These are phyloP conservation scores for Botia kubotai DNA, from an alignment of 2,797 vertebrate genomes.

Conservation along the genomic window DNA sequence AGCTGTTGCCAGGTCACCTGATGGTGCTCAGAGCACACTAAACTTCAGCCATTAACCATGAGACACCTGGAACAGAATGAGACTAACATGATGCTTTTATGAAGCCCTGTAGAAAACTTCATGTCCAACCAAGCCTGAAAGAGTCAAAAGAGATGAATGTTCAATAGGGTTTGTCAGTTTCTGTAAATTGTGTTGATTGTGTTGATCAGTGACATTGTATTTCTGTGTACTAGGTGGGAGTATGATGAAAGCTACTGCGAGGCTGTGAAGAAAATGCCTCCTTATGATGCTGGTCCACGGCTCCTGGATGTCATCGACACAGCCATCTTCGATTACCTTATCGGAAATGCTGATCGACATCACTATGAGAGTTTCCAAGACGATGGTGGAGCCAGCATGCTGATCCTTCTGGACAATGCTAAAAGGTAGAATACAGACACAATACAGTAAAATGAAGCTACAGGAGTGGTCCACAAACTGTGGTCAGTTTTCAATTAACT, in stretches of 20 bases:
- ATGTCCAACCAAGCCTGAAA: neutral
- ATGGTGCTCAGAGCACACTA: neutral
- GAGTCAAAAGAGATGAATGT: no score
- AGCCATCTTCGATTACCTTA: conserved; percentile 93
- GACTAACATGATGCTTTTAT: neutral
- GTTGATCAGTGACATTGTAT: neutral
- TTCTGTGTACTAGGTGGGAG: conserved; percentile 87
- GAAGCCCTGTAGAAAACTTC: neutral
- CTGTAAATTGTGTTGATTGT: conserved; percentile 21
- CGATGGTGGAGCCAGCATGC: conserved; percentile 96
- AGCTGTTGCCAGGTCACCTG: neutral
- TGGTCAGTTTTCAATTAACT: no score
- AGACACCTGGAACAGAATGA: neutral
- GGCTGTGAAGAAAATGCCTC: conserved; percentile 96
- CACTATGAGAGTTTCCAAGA: conserved; percentile 99
- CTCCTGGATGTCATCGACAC: conserved; percentile 97
- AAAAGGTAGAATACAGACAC: conserved; percentile 94
- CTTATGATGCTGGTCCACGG: conserved; percentile 92
- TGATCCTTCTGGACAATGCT: conserved; percentile 96
- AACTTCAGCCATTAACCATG: neutral
- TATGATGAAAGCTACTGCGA: conserved; percentile 98
- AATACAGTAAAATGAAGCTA: no score
- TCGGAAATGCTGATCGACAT: conserved; percentile 96
- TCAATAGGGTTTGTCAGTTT: no score
- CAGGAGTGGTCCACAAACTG: no score